Conservation (phyloP, 2,113 vertebrate genomes). For the Xiphophorus maculatus region DNA sequence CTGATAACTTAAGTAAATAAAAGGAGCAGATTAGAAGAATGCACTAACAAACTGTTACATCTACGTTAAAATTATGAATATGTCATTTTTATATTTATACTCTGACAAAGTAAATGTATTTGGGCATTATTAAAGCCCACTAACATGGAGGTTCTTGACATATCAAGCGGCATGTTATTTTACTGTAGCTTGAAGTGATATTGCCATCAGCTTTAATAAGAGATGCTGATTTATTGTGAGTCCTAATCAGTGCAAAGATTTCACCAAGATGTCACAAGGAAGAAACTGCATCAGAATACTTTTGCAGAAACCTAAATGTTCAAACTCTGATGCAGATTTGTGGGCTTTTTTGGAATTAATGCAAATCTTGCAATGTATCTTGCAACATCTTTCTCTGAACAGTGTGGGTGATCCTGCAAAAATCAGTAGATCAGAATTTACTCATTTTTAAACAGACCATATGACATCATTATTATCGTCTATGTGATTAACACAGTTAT, state of each 20-base stretch:
- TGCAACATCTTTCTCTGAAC: background rate
- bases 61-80: background rate
- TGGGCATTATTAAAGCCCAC: background rate
- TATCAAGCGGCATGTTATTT: background rate
- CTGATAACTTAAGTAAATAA: slow-evolving; percentile 24
- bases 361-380: background rate
- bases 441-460: no score
- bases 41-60: slow-evolving; percentile 13
- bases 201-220: background rate
- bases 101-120: background rate
- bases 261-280: background rate
- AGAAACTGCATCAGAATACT: no score
- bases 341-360: background rate
- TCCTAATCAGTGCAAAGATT: background rate
- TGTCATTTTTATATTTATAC: background rate
- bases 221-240: background rate
- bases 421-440: no score
- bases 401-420: background rate
- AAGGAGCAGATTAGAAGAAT: slow-evolving; percentile 30
- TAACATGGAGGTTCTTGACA: background rate
- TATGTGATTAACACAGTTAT: no score
- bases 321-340: background rate
- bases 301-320: background rate
- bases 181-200: background rate
- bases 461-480: no score